Evolutionary conservation across 1,140 invertebrate genomes (phyloP).

Genomic region (Sinonovacula constricta): DNA sequence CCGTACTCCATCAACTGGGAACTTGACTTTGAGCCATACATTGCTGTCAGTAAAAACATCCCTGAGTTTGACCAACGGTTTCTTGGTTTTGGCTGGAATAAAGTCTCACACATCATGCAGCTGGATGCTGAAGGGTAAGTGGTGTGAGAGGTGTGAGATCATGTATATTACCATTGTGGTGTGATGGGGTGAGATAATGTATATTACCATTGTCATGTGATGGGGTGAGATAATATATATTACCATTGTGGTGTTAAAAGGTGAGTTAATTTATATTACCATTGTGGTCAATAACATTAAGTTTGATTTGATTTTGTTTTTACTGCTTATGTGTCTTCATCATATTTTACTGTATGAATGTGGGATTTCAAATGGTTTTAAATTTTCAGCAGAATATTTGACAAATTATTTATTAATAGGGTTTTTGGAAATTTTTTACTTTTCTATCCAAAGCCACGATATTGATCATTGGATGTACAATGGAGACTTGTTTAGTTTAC

Average conservation of each 20-base stretch:
- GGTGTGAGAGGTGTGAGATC: neutral
- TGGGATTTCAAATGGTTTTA: too few relatives aligned
- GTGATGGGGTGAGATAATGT: neutral
- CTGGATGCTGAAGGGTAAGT: slow-evolving; percentile 86
- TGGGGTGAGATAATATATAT: neutral
- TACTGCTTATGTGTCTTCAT: too few relatives aligned
- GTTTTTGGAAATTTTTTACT: too few relatives aligned
- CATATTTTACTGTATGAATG: too few relatives aligned
- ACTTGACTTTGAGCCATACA: slow-evolving; percentile 90
- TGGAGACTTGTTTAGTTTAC: too few relatives aligned
- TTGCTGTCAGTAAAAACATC: slow-evolving; percentile 87
- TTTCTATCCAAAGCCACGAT: too few relatives aligned
- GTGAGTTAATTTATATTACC: too few relatives aligned
- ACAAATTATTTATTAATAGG: too few relatives aligned
- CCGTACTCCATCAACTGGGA: slow-evolving; percentile 86
- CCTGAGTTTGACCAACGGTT: slow-evolving; percentile 92
- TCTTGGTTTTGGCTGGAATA: slow-evolving; percentile 98
- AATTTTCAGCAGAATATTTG: too few relatives aligned
- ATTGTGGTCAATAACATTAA: too few relatives aligned
- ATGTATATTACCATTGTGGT: neutral
- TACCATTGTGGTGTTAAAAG: neutral
- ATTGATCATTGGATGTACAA: too few relatives aligned
- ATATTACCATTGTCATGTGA: neutral
- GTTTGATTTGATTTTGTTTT: too few relatives aligned
- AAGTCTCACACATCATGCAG: slow-evolving; percentile 95